Conservation (phyloP, 1,140 invertebrate genomes). For the Bombus haemorrhoidalis region DNA sequence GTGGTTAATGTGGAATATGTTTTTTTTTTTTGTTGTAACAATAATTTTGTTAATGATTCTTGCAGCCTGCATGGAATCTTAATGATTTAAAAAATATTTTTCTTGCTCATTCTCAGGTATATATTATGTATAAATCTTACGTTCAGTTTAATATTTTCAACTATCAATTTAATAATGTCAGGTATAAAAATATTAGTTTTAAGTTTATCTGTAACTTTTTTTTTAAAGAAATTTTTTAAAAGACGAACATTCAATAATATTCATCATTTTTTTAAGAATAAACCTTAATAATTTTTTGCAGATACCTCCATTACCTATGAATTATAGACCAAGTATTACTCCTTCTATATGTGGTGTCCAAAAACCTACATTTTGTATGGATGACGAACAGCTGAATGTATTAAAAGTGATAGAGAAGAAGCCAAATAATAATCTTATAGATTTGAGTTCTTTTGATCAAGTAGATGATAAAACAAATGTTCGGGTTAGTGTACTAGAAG, state of each 20-base stretch:
- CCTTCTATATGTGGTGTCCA: conserved; percentile 60
- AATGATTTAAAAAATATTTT: conserved; percentile 78
- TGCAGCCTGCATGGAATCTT: conserved; percentile 79
- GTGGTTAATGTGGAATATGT: background rate
- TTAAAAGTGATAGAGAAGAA: conserved; percentile 82
- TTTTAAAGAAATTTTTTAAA: background rate
- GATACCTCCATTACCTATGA: conserved; percentile 81
- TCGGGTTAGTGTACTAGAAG: conserved; percentile 91
- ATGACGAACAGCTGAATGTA: conserved; percentile 79
- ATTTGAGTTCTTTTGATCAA: conserved; percentile 81
- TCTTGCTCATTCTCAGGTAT: conserved; percentile 76
- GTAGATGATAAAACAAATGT: conserved; percentile 84
- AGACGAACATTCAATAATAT: background rate
- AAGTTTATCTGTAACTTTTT: background rate
- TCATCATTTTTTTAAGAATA: background rate
- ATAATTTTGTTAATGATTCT: conserved; percentile 53
- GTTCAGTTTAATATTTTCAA: background rate
- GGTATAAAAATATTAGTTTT: background rate
- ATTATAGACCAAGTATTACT: conserved; percentile 75
- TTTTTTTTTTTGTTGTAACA: conserved; percentile 9
- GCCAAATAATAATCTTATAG: conserved; percentile 84
- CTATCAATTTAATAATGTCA: background rate
- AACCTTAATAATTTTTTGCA: conserved; percentile 60
- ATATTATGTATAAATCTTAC: conserved; percentile 21
- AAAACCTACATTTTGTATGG: conserved; percentile 52